Percentiles rank a stretch among this genome's conserved stretches.
Conservation (phyloP, 2,888 invertebrate species). For the Nephrocerus scutellatus region DNA sequence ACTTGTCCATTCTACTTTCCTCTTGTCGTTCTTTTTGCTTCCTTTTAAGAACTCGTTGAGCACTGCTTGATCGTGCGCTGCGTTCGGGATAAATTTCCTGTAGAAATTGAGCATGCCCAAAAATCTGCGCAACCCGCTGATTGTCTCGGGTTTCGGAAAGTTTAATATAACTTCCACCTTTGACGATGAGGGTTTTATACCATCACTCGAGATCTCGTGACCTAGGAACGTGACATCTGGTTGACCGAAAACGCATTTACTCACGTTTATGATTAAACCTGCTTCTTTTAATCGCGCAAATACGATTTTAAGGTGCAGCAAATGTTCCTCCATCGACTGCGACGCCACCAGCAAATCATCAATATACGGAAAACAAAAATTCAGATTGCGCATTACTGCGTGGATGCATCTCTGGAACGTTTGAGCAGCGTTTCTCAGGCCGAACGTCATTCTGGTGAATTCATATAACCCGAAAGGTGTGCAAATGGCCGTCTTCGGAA, state of each 20-base stretch:
- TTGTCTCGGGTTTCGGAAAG: too few relatives aligned
- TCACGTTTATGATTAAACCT: slow-evolving; percentile 25
- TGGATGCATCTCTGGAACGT: slow-evolving; percentile 38
- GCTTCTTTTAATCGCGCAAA: slow-evolving; percentile 24
- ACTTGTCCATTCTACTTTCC: too few relatives aligned
- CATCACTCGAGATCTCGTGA: slow-evolving; percentile 11
- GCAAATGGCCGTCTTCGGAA: slow-evolving; percentile 26
- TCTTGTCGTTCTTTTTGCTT: too few relatives aligned
- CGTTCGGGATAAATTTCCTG: too few relatives aligned
- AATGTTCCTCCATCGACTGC: slow-evolving; percentile 15
- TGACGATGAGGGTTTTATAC: too few relatives aligned
- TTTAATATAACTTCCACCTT: too few relatives aligned
- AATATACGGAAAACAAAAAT: slow-evolving; percentile 26
- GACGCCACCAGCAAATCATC: slow-evolving; percentile 20
- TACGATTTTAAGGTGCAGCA: slow-evolving; percentile 16
- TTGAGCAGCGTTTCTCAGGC: slow-evolving; percentile 35
- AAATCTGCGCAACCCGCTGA: too few relatives aligned
- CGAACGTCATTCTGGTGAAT: slow-evolving; percentile 34
- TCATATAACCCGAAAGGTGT: slow-evolving; percentile 41
- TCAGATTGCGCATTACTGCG: slow-evolving; percentile 25
- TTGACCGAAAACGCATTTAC: slow-evolving; percentile 21
- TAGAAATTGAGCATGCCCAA: too few relatives aligned
- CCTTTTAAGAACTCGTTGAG: too few relatives aligned
- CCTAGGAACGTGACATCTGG: slow-evolving; percentile 16
- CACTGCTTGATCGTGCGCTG: too few relatives aligned